Base-by-base conservation (phyloP, 1,140 invertebrate species). In the Bicyclus anynana region DNA sequence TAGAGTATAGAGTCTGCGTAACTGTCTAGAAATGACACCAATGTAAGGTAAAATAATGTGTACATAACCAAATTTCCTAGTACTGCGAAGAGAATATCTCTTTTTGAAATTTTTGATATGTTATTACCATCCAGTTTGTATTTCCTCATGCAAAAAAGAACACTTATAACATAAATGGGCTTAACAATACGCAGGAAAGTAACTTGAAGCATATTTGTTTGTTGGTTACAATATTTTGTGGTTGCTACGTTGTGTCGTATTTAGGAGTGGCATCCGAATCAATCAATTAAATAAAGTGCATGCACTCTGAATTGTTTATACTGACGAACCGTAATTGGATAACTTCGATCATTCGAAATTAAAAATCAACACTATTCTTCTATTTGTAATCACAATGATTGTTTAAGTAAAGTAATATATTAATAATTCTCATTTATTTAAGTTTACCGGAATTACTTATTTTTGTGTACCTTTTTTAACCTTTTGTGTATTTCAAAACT, bases 141-240 rank as follows among this genome's bases (percentile, higher is more conserved):
- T 54, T 63, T 63, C 14, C 54, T 23, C 5, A 21, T 21, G 40
- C 23, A 53, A 50, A 58, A 57, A 13, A 21, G 26, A 2, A 63
- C 26, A 53, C 26, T 53, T 12, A 63, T 12, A 12, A 53, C 3
- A 6, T 63, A 63, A n/a, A 49, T 40, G 5, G 61, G 54, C 35
- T 58, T 44, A 7, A 63, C 23, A 48, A 63, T 50, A 16, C 14
- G 20, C 14, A 53, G 10, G 20, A 59, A 26, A 37, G 21, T 20
- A 14, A 42, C 6, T 14, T 47, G 17, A 18, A 47, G 10, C 49
- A 59, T 55, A 10, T 21, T 27, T 14, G 44, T n/a, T 33, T 26
- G n/a, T n/a, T 3, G 2, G 21, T 10, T 20, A 12, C 12, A 44
- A 12, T 44, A 44, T 20, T 2, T 20, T 20, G 40, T 44, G 40